Conservation (phyloP, 2,113 vertebrate genomes). For the Pachypanchax playfairii region DNA sequence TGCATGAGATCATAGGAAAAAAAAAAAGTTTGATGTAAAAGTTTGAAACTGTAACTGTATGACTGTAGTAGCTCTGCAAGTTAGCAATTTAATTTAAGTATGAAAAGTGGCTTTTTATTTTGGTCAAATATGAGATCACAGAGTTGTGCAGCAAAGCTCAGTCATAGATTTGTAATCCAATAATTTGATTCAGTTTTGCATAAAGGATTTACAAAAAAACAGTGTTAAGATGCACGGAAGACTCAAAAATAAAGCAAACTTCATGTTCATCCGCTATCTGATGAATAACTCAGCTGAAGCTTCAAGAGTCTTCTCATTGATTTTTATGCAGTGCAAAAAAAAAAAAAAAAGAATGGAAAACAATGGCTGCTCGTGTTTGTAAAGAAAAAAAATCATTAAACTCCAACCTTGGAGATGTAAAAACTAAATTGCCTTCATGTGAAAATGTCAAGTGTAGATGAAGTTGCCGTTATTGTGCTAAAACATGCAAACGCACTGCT, state of each 20-base stretch:
- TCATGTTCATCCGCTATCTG: neutral
- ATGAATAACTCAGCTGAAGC: conserved; percentile 6
- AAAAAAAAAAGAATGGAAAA: conserved; percentile 8
- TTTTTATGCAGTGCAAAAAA: neutral
- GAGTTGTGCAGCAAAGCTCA: too few species aligned
- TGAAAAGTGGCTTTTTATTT: too few species aligned
- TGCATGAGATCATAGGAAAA: too few species aligned
- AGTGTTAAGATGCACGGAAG: neutral
- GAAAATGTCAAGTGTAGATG: conserved; percentile 10
- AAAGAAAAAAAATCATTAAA: neutral
- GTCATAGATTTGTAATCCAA: too few species aligned
- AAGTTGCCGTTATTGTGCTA: conserved; percentile 1
- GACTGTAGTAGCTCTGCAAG: too few species aligned
- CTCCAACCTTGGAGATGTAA: conserved; percentile 11
- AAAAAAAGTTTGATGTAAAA: too few species aligned
- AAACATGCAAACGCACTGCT: conserved; percentile 7
- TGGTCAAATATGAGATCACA: too few species aligned
- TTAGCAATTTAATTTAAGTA: neutral
- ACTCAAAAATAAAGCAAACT: neutral
- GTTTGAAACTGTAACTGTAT: neutral
- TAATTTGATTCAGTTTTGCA: too few species aligned
- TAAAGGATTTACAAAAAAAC: too few species aligned
- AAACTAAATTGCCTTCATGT: conserved; percentile 7
- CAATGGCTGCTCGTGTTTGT: conserved; percentile 1
- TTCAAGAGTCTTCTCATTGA: neutral